Evolutionary conservation across 2,113 vertebrate genomes (phyloP).

Genomic region (Chionis minor): DNA sequence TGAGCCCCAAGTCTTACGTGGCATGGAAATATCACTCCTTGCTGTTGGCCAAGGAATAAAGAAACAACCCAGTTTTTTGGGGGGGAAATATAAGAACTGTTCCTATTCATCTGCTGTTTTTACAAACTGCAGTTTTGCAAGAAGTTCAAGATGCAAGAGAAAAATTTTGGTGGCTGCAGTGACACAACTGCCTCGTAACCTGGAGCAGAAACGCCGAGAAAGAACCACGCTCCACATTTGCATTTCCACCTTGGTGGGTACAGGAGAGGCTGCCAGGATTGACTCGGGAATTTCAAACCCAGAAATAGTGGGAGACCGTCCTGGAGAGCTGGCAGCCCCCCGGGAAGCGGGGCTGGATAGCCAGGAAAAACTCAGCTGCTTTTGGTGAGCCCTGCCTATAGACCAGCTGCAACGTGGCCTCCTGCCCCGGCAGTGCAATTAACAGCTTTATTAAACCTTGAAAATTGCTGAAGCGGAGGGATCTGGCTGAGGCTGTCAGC

Average conservation of each 20-base stretch:
- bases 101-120: not conserved
- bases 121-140: not conserved
- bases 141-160: not conserved
- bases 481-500: not conserved
- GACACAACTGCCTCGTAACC: not conserved
- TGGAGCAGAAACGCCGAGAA: not conserved
- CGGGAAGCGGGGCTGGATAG: not conserved
- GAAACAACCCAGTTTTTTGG: not conserved
- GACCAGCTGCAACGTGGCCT: not conserved
- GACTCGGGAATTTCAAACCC: not conserved
- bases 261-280: not conserved
- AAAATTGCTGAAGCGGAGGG: not conserved
- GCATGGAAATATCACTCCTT: not conserved
- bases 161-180: not conserved
- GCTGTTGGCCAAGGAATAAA: not conserved
- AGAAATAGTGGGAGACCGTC: not conserved
- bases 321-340: not conserved
- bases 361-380: not conserved
- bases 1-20: not conserved
- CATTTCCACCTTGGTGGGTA: fast-evolving
- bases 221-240: not conserved
- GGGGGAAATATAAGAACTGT: not conserved
- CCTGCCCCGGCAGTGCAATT: not conserved
- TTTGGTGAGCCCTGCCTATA: not conserved
- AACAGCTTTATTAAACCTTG: not conserved